Evolutionary conservation across 2,888 invertebrate species (phyloP).

Genomic region (Zeuzera pyrina): DNA sequence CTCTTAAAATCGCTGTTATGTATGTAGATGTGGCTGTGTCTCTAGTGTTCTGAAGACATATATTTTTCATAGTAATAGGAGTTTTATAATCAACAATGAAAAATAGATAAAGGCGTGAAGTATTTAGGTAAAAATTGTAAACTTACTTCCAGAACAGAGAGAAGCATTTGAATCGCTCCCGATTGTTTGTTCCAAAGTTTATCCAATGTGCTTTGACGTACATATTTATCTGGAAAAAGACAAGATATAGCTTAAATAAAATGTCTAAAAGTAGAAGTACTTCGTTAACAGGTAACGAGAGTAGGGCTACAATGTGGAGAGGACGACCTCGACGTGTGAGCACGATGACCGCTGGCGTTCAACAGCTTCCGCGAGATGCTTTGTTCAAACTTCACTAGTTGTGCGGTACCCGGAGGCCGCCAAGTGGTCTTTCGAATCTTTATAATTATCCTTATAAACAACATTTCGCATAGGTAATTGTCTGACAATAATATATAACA

Average conservation of each 20-base stretch:
- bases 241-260: neutral
- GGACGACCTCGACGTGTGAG: slow-evolving; percentile 13
- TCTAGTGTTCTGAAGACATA: slow-evolving; percentile 60
- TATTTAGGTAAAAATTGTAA: neutral
- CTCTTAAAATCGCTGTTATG: slow-evolving; percentile 72
- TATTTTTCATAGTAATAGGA: no score
- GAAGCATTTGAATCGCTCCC: slow-evolving; percentile 67
- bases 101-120: neutral
- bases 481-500: no score
- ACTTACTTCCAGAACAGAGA: slow-evolving; percentile 70
- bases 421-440: slow-evolving; percentile 47
- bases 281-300: neutral
- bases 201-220: slow-evolving; percentile 72
- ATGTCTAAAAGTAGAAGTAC: neutral
- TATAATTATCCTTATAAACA: no score
- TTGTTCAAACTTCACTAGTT: slow-evolving; percentile 29
- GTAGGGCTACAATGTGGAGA: no score
- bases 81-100: neutral
- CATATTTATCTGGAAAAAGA: slow-evolving; percentile 66
- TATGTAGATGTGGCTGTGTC: slow-evolving; percentile 69
- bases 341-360: slow-evolving; percentile 11
- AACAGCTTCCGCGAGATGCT: slow-evolving; percentile 38
- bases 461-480: no score
- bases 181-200: slow-evolving; percentile 73
- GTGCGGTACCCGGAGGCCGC: slow-evolving; percentile 37